Percentiles rank a stretch among this genome's conserved stretches.
phyloP scores from a whole-genome alignment of 2,113 vertebrate genomes.

The Rynchops niger region DNA sequence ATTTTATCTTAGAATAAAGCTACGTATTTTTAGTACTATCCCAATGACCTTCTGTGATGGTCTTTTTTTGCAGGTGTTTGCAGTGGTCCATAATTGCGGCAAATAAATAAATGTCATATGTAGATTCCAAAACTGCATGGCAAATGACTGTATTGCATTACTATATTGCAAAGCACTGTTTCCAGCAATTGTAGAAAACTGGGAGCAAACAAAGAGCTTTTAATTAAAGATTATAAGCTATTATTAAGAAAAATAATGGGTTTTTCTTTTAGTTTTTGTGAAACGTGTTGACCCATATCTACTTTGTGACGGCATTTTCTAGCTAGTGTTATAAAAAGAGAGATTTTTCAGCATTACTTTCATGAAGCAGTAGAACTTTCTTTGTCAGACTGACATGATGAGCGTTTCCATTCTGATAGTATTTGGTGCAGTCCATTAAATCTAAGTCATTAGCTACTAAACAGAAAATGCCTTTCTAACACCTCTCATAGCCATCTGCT shows the following conservation, averaged over 20 bases:
- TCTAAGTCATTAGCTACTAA: constrained; percentile 76
- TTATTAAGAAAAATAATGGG: background rate
- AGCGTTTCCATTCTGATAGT: background rate
- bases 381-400: background rate
- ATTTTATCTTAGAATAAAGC: background rate
- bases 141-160: constrained; percentile 16
- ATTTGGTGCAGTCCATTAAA: constrained; percentile 50
- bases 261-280: background rate
- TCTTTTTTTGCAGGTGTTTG: background rate
- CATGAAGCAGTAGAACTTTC: background rate
- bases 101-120: constrained; percentile 36
- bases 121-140: constrained; percentile 12
- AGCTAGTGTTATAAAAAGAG: background rate
- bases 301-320: background rate
- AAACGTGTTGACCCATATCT: background rate
- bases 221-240: background rate
- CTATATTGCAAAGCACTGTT: background rate
- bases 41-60: background rate
- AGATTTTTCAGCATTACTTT: background rate
- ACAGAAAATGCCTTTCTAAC: constrained; percentile 73
- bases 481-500: constrained; percentile 73
- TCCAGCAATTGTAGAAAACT: background rate
- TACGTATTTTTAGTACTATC: background rate
- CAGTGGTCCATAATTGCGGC: background rate
- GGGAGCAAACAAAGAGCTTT: background rate